Percentiles rank a stretch among this genome's conserved stretches.
phyloP scores from a whole-genome alignment of 2,888 invertebrate genomes.

The Parnassius mnemosyne region DNA sequence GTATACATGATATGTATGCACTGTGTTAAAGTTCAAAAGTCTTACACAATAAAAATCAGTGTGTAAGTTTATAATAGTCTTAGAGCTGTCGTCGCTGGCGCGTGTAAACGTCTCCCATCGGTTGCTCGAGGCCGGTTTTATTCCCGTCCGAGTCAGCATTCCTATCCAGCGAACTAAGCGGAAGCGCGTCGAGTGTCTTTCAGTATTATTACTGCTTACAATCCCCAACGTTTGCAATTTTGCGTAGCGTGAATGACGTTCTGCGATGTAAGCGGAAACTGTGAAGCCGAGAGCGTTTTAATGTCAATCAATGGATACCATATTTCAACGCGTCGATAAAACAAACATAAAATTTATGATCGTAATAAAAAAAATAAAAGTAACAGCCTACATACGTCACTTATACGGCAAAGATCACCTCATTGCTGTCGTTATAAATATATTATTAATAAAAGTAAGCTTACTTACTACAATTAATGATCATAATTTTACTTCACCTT shows the following conservation, averaged over 20 bases:
- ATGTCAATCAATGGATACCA: background rate
- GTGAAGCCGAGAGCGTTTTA: background rate
- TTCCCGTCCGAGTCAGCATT: constrained; percentile 50
- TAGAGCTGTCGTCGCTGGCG: constrained; percentile 7
- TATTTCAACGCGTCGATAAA: too few species aligned
- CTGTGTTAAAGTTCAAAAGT: too few species aligned
- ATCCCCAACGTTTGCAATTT: constrained; percentile 44
- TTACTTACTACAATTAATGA: too few species aligned
- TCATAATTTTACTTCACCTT: too few species aligned
- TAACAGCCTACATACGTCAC: too few species aligned
- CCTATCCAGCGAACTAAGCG: constrained; percentile 49
- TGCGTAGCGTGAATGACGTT: constrained; percentile 16
- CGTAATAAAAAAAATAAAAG: too few species aligned
- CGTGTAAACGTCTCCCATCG: constrained; percentile 18
- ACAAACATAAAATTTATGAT: too few species aligned
- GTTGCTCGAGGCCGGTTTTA: constrained; percentile 33
- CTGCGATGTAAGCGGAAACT: constrained; percentile 5
- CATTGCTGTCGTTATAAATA: too few species aligned
- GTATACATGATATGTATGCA: too few species aligned
- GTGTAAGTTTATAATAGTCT: background rate
- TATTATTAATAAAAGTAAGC: too few species aligned
- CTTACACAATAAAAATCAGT: too few species aligned
- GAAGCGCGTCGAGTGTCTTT: constrained; percentile 54
- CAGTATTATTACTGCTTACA: constrained; percentile 54
- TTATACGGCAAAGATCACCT: too few species aligned